phyloP scores from a whole-genome alignment of 2,888 invertebrate genomes.

The Herminia tarsipennalis region DNA sequence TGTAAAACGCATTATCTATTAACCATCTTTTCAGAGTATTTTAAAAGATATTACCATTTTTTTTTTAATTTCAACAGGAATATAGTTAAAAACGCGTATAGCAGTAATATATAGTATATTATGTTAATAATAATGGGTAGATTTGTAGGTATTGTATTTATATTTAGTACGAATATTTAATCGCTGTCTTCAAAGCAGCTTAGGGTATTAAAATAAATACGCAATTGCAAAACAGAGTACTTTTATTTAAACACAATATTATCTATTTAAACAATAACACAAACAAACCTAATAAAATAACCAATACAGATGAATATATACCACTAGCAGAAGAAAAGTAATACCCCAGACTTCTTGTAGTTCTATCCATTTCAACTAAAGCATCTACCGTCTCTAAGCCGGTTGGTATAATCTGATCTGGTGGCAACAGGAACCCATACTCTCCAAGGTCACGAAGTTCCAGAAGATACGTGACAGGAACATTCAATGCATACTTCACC shows the following conservation, averaged over 20 bases:
- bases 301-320: conserved; percentile 40
- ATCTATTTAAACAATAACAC: conserved; percentile 14
- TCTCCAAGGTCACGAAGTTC: conserved; percentile 86
- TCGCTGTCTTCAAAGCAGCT: no score
- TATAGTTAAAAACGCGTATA: no score
- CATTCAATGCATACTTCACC: conserved; percentile 80
- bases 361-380: conserved; percentile 72
- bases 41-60: no score
- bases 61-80: no score
- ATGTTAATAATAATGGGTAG: no score
- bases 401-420: conserved; percentile 81
- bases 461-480: conserved; percentile 84
- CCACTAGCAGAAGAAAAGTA: conserved; percentile 45
- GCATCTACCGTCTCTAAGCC: conserved; percentile 87
- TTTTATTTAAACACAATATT: neutral
- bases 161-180: no score
- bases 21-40: no score
- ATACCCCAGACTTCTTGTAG: conserved; percentile 61
- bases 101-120: no score
- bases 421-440: conserved; percentile 85
- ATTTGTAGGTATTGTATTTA: no score
- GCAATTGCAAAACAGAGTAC: no score
- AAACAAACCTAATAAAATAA: conserved; percentile 42
- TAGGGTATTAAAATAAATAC: no score
- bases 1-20: no score